Conservation (phyloP, 35 echinoderm and acorn worm species). For the Chiridota heheva region DNA sequence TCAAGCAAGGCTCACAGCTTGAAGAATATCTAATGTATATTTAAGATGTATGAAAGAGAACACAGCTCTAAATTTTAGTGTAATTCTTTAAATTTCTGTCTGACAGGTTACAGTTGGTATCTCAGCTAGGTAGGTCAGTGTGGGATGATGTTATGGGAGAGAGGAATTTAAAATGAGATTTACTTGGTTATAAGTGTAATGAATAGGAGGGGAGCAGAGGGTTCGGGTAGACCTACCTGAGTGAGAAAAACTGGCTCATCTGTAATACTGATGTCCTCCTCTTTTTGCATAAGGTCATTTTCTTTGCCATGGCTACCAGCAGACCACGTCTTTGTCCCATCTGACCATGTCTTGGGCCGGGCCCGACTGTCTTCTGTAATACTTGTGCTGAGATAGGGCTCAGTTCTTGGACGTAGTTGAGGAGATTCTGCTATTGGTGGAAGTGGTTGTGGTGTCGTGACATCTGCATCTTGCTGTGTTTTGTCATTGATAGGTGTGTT, state of each 20-base stretch:
- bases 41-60: no score
- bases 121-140: no score
- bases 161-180: no score
- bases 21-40: no score
- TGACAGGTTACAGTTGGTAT: no score
- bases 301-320: neutral
- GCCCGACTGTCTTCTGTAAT: constrained; percentile 54
- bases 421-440: constrained; percentile 32
- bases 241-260: constrained; percentile 94
- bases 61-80: no score
- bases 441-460: constrained; percentile 15
- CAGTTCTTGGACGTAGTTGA: neutral
- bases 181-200: neutral
- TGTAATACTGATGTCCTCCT: neutral
- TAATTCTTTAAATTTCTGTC: no score
- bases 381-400: neutral
- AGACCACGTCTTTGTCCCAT: neutral
- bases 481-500: constrained; percentile 26
- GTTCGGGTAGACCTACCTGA: constrained; percentile 75
- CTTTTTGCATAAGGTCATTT: neutral
- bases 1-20: no score
- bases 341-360: constrained; percentile 21
- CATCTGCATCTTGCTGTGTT: constrained; percentile 3
- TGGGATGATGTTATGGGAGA: no score
- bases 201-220: neutral